Conservation (phyloP, 2,888 invertebrate species). For the Campoplex capitator region DNA sequence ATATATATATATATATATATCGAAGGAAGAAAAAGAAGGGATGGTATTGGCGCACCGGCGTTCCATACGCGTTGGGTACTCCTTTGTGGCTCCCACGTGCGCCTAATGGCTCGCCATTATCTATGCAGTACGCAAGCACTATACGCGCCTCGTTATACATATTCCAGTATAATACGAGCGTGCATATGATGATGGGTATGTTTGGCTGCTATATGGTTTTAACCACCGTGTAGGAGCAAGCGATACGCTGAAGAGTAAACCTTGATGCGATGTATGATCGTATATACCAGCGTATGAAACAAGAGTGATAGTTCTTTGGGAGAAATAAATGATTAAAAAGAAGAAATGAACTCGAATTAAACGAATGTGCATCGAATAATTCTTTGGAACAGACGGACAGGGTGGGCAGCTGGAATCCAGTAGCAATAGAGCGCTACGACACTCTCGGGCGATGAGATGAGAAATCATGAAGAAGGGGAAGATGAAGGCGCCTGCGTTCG, state of each 20-base stretch:
- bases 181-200: conserved; percentile 34
- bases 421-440: conserved; percentile 20
- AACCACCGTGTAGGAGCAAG: neutral
- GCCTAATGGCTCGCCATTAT: conserved; percentile 77
- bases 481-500: conserved; percentile 58
- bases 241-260: neutral
- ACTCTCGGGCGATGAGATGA: conserved; percentile 47
- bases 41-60: conserved; percentile 30
- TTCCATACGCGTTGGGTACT: conserved; percentile 64
- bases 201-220: conserved; percentile 3
- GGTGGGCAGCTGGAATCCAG: conserved; percentile 35
- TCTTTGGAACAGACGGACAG: neutral
- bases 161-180: conserved; percentile 51
- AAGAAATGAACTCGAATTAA: conserved; percentile 5
- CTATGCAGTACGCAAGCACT: conserved; percentile 60
- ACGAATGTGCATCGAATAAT: conserved; percentile 9
- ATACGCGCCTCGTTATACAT: conserved; percentile 58
- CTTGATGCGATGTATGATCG: too few species aligned
- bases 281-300: too few species aligned
- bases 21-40: conserved; percentile 13
- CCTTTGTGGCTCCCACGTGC: conserved; percentile 78
- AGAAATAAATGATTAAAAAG: too few species aligned
- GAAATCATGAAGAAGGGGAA: conserved; percentile 50
- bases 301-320: too few species aligned
- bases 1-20: neutral